Conservation (phyloP, 1,140 invertebrate species). For the Nylanderia fulva region DNA sequence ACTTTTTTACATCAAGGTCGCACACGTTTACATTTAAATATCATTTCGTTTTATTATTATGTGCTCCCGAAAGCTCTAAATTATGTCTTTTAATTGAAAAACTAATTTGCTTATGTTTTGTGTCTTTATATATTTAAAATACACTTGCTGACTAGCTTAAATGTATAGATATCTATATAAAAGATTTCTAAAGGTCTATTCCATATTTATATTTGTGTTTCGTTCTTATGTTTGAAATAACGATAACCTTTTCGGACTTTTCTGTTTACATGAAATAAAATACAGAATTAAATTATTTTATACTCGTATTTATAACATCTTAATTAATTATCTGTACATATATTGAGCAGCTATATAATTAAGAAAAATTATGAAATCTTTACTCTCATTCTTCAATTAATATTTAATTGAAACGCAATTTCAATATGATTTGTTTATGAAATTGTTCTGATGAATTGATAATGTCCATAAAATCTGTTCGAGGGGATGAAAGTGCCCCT, state of each 20-base stretch:
- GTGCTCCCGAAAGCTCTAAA: background rate
- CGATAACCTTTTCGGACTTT: background rate
- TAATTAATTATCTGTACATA: background rate
- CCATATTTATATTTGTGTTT: background rate
- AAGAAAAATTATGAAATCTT: background rate
- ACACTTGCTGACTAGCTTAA: background rate
- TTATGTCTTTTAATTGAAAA: conserved; percentile 8
- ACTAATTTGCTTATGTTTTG: conserved; percentile 6
- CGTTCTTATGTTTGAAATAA: background rate
- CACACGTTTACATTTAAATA: conserved; percentile 16
- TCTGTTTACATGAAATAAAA: background rate
- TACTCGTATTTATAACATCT: background rate
- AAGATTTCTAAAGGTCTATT: background rate
- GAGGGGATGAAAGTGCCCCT: background rate
- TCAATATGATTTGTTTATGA: background rate
- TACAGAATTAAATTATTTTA: background rate
- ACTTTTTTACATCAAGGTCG: background rate
- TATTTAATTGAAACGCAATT: background rate
- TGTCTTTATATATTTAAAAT: background rate
- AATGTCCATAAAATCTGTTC: background rate
- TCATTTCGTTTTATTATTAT: background rate
- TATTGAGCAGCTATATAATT: background rate
- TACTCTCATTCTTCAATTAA: background rate
- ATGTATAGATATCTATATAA: background rate
- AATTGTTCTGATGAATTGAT: background rate